A percentile compares a stretch with the other conserved stretches of the same genome.
Evolutionary conservation across 2,113 vertebrate genomes (phyloP).

Genomic region (Pelodiscus sinensis): DNA sequence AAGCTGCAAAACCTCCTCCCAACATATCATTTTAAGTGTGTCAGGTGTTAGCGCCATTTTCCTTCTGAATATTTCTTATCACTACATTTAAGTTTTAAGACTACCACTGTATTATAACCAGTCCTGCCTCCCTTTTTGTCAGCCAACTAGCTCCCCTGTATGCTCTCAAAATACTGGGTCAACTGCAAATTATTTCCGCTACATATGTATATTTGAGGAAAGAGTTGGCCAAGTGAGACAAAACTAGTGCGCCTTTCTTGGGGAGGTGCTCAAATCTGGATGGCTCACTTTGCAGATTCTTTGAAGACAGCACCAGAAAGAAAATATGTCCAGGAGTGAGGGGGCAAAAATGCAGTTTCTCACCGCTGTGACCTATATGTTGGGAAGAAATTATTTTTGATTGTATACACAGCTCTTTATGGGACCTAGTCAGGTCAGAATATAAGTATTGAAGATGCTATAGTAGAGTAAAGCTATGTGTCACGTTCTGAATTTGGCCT

Average conservation of each 20-base stretch:
- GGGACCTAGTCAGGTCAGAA: background rate
- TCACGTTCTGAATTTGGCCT: background rate
- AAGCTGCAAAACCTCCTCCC: background rate
- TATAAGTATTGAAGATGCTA: background rate
- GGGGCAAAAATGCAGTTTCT: background rate
- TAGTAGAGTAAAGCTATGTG: background rate
- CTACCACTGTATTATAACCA: background rate
- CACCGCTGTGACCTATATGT: background rate
- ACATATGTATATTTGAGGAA: background rate
- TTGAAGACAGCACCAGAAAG: background rate
- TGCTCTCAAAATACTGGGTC: rapidly evolving
- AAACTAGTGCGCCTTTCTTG: background rate
- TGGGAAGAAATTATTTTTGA: background rate
- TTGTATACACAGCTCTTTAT: background rate
- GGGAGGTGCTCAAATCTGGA: background rate
- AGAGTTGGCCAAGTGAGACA: background rate
- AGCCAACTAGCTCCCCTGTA: background rate
- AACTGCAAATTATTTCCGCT: background rate
- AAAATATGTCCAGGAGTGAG: background rate
- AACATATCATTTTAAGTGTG: background rate
- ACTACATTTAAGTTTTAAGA: conserved; percentile 9
- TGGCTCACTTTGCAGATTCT: background rate
- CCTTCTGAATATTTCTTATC: background rate
- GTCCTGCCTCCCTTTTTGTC: background rate
- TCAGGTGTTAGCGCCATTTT: background rate